A percentile compares a stretch with the other conserved stretches of the same genome.
Conservation (phyloP, 2,113 vertebrate species). For the Caloenas nicobarica region DNA sequence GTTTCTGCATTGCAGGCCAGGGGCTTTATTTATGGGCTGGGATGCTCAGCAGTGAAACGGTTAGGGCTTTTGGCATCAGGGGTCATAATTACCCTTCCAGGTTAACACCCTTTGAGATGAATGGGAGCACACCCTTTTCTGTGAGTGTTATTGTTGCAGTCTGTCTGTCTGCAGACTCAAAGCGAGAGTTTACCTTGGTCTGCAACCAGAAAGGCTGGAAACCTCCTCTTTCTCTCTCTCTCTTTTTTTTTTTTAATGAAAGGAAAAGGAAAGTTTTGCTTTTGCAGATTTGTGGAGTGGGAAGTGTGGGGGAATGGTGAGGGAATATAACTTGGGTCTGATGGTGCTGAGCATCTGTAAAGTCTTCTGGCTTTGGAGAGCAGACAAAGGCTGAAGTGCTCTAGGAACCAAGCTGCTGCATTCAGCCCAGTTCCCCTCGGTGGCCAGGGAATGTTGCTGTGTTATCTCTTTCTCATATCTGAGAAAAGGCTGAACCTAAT, state of each 20-base stretch:
- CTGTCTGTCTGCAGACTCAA: slow-evolving; percentile 41
- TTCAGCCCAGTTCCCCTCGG: accelerated
- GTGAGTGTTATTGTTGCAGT: slow-evolving; percentile 44
- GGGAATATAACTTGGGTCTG: neutral
- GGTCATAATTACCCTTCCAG: slow-evolving; percentile 52
- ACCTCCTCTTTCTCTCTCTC: neutral
- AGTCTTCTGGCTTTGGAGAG: neutral
- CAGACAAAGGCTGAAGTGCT: neutral
- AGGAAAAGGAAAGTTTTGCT: neutral
- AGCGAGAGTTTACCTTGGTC: slow-evolving; percentile 43
- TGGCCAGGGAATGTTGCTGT: neutral
- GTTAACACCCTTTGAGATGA: slow-evolving; percentile 61
- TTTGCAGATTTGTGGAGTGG: neutral
- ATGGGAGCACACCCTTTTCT: slow-evolving; percentile 64
- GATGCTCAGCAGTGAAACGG: slow-evolving; percentile 28
- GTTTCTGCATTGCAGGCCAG: slow-evolving; percentile 1
- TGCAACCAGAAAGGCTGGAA: slow-evolving; percentile 48
- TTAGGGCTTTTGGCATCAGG: slow-evolving; percentile 47
- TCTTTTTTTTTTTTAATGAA: neutral
- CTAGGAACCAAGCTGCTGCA: neutral
- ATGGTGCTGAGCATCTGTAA: neutral
- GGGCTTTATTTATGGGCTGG: slow-evolving; percentile 54
- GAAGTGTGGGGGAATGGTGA: neutral
- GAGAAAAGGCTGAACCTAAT: neutral
- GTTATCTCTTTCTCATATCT: neutral